Percentiles rank a stretch among this genome's conserved stretches.
Conservation (phyloP, 2,113 vertebrate species). For the Megaleporinus macrocephalus region DNA sequence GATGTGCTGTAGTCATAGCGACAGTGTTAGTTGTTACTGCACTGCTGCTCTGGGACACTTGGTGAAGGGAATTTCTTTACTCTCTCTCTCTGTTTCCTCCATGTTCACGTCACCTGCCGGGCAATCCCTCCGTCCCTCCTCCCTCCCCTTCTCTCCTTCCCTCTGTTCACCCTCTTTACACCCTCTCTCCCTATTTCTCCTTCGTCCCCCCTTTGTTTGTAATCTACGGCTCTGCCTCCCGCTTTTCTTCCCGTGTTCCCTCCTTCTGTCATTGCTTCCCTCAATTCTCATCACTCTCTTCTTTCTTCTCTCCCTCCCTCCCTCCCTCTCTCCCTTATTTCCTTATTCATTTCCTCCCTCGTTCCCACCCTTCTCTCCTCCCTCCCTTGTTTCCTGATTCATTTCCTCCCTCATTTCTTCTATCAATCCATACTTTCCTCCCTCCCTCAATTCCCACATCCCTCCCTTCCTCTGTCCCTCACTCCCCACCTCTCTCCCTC, state of each 20-base stretch:
- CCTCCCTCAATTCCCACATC: constrained; percentile 73
- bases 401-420: constrained; percentile 36
- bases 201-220: too few species aligned
- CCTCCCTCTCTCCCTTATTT: not conserved
- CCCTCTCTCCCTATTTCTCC: not conserved
- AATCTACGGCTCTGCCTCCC: too few species aligned
- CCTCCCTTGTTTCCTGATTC: not conserved
- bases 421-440: too few species aligned
- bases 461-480: constrained; percentile 65
- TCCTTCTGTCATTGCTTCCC: not conserved
- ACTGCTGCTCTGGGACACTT: constrained; percentile 39
- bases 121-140: constrained; percentile 4
- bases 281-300: too few species aligned
- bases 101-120: constrained; percentile 60
- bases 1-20: constrained; percentile 13
- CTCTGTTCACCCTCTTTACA: too few species aligned
- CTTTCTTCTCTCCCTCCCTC: constrained; percentile 21
- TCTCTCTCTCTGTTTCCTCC: constrained; percentile 47
- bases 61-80: constrained; percentile 68
- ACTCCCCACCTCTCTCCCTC: not conserved
- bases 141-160: not conserved
- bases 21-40: constrained; percentile 33
- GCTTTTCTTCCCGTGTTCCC: not conserved
- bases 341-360: too few species aligned
- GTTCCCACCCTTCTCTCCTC: not conserved